Evolutionary conservation across 1,140 invertebrate species (phyloP), one percentile per base, ranked within the genome.

Genomic region (Homalodisca vitripennis): DNA sequence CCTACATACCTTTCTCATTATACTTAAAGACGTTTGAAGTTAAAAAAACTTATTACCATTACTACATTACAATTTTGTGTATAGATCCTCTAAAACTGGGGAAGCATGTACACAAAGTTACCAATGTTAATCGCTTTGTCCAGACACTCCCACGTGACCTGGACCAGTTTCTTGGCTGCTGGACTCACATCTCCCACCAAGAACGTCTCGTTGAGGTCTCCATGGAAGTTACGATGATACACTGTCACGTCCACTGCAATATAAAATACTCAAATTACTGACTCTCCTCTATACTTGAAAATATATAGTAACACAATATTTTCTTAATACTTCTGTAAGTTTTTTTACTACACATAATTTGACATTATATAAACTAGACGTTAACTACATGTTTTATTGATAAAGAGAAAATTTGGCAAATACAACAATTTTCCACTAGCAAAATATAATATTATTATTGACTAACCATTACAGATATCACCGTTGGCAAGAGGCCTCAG

Each of bases 201-300:
- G 78, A 99, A 95, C 0, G 98, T 99, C 82, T 99, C 98, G 81
- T 99, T 99, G 24, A 99, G 82, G 83, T 99, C 98, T 47, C 98
- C 98, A 80, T 99, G 98, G 82, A 95, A 99, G 12, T 92, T 97
- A 63, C 88, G 86, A 79, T 99, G 96, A 82, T 96, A 99, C 0
- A 98, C 96, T 27, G 98, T 99, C 3, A 99, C 92, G 82, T 99
- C 98, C 72, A 99, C 96, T 92, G 69, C 48, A 80, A 77, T n/a
- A 53, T 53, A 73, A 73, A 68, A 55, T 55, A 27, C 66, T 66
- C 67, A 67, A n/a, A n/a, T n/a, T n/a, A n/a, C n/a, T n/a, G n/a
- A n/a, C n/a, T n/a, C n/a, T n/a, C n/a, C n/a, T n/a, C n/a, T n/a
- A n/a, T n/a, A n/a, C n/a, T n/a, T 3, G 20, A 53, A 62, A 62